Percentiles rank a stretch among this genome's conserved stretches.
phyloP scores from a whole-genome alignment of 2,797 vertebrate genomes.

The Ptychobarbus kaznakovi region DNA sequence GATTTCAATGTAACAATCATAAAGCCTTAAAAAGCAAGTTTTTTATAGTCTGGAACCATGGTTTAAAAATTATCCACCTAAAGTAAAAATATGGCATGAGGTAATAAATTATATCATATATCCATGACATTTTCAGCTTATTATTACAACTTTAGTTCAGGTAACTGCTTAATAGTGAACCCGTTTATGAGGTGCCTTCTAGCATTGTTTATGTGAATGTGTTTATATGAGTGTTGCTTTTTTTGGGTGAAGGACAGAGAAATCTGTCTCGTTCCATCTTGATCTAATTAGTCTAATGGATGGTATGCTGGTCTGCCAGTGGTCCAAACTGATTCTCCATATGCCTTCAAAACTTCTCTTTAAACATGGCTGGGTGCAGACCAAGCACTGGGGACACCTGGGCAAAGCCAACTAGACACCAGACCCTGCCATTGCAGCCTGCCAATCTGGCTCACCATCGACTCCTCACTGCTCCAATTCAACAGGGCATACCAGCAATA shows the following conservation, averaged over 20 bases:
- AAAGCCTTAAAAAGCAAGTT: neutral
- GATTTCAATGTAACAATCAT: neutral
- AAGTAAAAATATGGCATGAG: neutral
- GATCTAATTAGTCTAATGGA: conserved; percentile 33
- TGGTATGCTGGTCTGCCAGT: neutral
- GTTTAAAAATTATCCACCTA: neutral
- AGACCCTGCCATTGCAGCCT: conserved; percentile 23
- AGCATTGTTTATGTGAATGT: conserved; percentile 5
- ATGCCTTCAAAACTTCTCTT: conserved; percentile 30
- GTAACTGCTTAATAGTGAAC: neutral
- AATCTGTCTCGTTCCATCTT: neutral
- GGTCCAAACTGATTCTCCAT: conserved; percentile 17
- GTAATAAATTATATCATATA: neutral
- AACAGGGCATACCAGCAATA: conserved; percentile 30
- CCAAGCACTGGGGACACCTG: conserved; percentile 18
- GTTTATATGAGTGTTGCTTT: neutral
- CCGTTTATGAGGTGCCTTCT: neutral
- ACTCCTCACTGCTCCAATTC: conserved; percentile 24
- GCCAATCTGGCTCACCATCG: conserved; percentile 33
- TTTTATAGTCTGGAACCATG: neutral
- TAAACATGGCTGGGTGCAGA: conserved; percentile 4
- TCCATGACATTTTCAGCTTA: neutral
- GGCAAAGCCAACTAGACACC: conserved; percentile 22
- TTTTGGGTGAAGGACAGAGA: conserved; percentile 8
- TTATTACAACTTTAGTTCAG: neutral